Base-by-base conservation (phyloP, 2,797 vertebrate genomes). In the Fringilla coelebs region DNA sequence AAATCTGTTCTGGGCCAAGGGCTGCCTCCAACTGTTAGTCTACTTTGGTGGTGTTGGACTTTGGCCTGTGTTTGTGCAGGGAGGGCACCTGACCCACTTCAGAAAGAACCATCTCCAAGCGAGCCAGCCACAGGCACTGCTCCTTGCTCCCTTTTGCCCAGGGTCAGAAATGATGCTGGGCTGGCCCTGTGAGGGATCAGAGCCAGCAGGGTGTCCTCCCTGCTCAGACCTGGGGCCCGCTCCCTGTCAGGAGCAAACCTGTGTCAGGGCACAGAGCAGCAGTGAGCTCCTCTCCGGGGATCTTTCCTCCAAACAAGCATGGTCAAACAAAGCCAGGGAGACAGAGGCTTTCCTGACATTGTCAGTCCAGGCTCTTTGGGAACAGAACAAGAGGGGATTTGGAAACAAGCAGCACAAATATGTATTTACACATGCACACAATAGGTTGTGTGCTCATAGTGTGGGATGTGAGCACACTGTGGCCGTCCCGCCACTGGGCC, bases 261-360 rank as follows among this genome's bases (percentile, higher is more conserved):
- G 51, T 24, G 54, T 17, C 0, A 0, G 46, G 78, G 51, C 63
- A 60, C 0, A 9, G 29, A n/a, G 40, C 0, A 32, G 32, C 61
- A 17, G 34, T 0, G 24, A 86, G 58, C 70, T 88, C 80, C 90
- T 91, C 93, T 76, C 83, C 1, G 1, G 77, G 93, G 61, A 87
- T 90, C 86, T 82, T 79, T 79, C 88, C 94, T 89, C 86, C 88
- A 48, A 86, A 81, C 67, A 72, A 72, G 79, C 45, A 29, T 0
- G 0, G 58, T 20, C 2, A 6, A 66, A 94, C 74, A 90, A 87
- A 95, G 81, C 71, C 11, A 15, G 55, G 43, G 67, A 28, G 63
- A 45, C 6, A 6, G 83, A 73, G 67, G 71, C 60, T 82, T 94
- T 95, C 92, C 94, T 91, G 92, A 63, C 91, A 90, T 90, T 94